phyloP scores from a whole-genome alignment of 2,113 vertebrate genomes.

The Bucco capensis region DNA sequence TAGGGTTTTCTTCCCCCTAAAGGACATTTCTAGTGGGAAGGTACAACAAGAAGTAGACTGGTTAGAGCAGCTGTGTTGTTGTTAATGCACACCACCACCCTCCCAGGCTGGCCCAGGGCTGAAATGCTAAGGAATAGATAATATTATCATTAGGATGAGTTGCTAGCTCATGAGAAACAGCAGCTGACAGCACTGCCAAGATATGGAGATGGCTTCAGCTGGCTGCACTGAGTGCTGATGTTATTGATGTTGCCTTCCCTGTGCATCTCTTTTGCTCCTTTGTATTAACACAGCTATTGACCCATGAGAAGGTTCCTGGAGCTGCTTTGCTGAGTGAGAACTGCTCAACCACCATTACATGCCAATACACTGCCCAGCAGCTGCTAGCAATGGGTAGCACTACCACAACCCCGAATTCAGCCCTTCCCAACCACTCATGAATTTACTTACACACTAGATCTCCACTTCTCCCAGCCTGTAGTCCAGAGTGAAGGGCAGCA shows the following conservation, averaged over 20 bases:
- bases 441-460: not conserved
- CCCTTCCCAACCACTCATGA: not conserved
- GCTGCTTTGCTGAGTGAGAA: not conserved
- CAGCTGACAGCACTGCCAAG: not conserved
- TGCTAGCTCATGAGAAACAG: not conserved
- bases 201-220: not conserved
- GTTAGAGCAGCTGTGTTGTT: conserved; percentile 20
- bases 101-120: not conserved
- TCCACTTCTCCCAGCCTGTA: not conserved
- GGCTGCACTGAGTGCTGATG: not conserved
- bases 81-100: not conserved
- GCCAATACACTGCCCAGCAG: fast-evolving
- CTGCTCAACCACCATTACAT: not conserved
- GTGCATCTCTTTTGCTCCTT: not conserved
- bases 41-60: not conserved
- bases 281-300: not conserved
- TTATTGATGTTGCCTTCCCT: not conserved
- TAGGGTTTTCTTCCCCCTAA: not conserved
- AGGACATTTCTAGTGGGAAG: conserved; percentile 1
- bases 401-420: not conserved
- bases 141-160: not conserved
- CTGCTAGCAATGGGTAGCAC: not conserved
- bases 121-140: not conserved
- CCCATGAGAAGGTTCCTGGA: not conserved
- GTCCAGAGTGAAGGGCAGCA: not conserved